Percentiles rank a stretch among this genome's conserved stretches.
Evolutionary conservation across 2,888 invertebrate species (phyloP).

Genomic region (Eucera pruinosa): DNA sequence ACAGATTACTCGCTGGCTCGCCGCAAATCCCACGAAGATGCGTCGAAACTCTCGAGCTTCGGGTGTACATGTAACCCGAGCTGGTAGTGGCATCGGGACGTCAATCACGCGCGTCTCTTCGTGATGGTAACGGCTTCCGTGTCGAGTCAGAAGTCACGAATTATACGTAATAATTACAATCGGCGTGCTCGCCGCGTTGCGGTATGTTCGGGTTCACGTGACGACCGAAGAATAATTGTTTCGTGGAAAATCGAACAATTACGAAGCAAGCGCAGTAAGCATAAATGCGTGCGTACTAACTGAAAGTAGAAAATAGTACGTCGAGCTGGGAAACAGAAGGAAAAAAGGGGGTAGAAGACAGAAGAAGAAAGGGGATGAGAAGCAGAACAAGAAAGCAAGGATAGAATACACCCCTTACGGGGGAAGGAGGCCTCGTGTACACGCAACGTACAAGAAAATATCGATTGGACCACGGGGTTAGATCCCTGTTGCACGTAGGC

Average conservation of each 20-base stretch:
- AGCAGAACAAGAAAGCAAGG: constrained; percentile 21
- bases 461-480: constrained; percentile 65
- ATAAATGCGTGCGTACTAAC: not conserved
- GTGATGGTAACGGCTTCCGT: constrained; percentile 39
- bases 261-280: not conserved
- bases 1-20: constrained; percentile 33
- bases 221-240: constrained; percentile 30
- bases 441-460: constrained; percentile 65
- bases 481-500: constrained; percentile 79
- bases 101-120: constrained; percentile 48
- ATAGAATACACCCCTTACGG: not conserved
- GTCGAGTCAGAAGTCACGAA: constrained; percentile 52
- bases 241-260: constrained; percentile 15
- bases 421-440: constrained; percentile 40
- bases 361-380: constrained; percentile 1
- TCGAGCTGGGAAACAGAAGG: too few species aligned
- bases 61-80: constrained; percentile 22
- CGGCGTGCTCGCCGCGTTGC: constrained; percentile 21
- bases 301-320: too few species aligned
- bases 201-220: constrained; percentile 63
- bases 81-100: constrained; percentile 33
- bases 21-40: constrained; percentile 56
- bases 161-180: constrained; percentile 62
- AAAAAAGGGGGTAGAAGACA: too few species aligned
- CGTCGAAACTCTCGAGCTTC: constrained; percentile 43